Evolutionary conservation across 2,888 invertebrate species (phyloP), one percentile per base, ranked within the genome.

Genomic region (Melangyna quadrimaculata): DNA sequence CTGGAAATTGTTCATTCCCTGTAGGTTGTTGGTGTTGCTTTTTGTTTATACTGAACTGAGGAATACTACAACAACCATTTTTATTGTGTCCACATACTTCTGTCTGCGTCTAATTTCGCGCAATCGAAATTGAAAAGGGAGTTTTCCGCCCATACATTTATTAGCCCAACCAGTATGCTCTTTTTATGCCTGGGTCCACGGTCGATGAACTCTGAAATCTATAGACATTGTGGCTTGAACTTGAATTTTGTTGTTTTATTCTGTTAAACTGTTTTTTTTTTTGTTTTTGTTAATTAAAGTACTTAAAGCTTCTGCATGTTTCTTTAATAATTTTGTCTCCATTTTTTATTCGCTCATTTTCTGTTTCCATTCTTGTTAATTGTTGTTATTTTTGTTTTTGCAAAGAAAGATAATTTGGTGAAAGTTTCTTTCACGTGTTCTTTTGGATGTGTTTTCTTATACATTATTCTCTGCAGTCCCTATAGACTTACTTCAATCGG

Each of bases 371-470:
- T 79, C 55, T 73, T 37, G 55, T 40, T 78, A 83, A 78, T 74
- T 78, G 65, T 78, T 61, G 55, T 67, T 19, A 61, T 78, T 63
- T 55, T 55, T 72, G 37, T 57, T 71, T 72, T 78, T 59, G 73
- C 72, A 65, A 59, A 70, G 65, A 80, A 74, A 74, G 65, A 81
- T 87, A 78, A 87, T 82, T 87, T 87, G 87, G 87, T 87, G 87
- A 87, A 87, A 87, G 87, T 87, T 87, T 78, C 51, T 57, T 72
- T 71, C 57, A 84, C 55, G 71, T 71, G 74, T 70, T 84, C 55
- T 81, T 75, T 80, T 40, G 48, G 73, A 79, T 67, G 63, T 77
- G 22, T 51, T 70, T 81, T 63, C 51, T 45, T 48, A 67, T 75
- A 27, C n/a, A 6, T 3, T 27, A 80, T 69, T 81, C 37, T 63